These are phyloP conservation scores for Pollenia griseotomentosa DNA, from an alignment of 2,888 invertebrate genomes.

Conservation along the genomic window DNA sequence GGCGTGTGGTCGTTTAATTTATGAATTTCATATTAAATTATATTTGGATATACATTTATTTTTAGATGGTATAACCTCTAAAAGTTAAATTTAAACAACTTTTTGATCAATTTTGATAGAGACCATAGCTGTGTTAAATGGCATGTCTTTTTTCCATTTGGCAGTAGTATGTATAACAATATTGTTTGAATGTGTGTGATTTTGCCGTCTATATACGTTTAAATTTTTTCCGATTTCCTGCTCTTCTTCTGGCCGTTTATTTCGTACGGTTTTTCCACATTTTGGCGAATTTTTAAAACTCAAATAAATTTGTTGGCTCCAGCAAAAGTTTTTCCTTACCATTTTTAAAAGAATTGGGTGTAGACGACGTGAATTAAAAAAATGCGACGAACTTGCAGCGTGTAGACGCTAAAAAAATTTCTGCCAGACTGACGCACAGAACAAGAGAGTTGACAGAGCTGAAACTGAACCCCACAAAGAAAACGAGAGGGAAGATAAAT, in stretches of 20 bases:
- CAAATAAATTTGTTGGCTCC: constrained; percentile 22
- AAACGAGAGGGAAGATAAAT: constrained; percentile 28
- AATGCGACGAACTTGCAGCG: constrained; percentile 68
- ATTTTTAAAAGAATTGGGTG: constrained; percentile 68
- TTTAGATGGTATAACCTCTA: constrained; percentile 72
- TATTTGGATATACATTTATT: constrained; percentile 68
- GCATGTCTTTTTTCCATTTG: constrained; percentile 56
- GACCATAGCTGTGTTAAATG: constrained; percentile 48
- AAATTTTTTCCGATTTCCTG: constrained; percentile 51
- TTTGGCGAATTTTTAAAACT: neutral
- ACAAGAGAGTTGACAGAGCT: constrained; percentile 55
- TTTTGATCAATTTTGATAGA: constrained; percentile 46
- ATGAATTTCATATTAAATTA: constrained; percentile 70
- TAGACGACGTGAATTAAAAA: constrained; percentile 66
- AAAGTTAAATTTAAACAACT: constrained; percentile 48
- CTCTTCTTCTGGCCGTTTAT: neutral
- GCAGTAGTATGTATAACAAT: constrained; percentile 71
- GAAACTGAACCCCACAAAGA: constrained; percentile 60
- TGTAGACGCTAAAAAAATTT: constrained; percentile 69
- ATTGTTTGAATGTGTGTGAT: constrained; percentile 51
- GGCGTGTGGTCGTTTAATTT: constrained; percentile 71
- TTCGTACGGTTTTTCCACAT: constrained; percentile 17
- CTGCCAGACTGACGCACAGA: constrained; percentile 63
- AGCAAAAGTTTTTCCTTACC: constrained; percentile 64
- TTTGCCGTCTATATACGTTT: constrained; percentile 55